Evolutionary conservation across 2,888 invertebrate species (phyloP), one percentile per base, ranked within the genome.

Genomic region (Trachelus tabidus): DNA sequence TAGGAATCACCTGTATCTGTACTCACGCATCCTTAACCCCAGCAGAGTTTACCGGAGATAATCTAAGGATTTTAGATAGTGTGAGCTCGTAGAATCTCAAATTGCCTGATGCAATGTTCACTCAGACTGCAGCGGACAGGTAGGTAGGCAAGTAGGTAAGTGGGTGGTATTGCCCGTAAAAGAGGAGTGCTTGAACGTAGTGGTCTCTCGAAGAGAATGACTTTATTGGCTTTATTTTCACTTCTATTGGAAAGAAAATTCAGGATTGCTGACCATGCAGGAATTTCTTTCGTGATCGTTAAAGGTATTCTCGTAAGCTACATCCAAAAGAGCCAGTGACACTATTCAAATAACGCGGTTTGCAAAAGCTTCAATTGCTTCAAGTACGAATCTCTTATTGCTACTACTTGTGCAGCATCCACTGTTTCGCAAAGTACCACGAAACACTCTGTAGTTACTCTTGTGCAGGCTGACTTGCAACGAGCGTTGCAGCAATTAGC

Each of bases 401-500:
- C 56, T 23, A 56, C 56, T 56, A 9, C 23, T 23, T 9, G 56
- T 9, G 56, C 56, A 23, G 56, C 56, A 56, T 56, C 56, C 56
- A 56, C 56, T 56, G 23, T 9, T 23, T 56, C 23, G 56, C 23
- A 23, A 23, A 56, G 56, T 23, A 56, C 56, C 56, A 56, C 56
- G 56, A 56, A 23, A 56, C 56, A 56, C 56, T 56, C 56, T 56
- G 56, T 56, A 56, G 40, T 40, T 15, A 40, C 40, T 40, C 40
- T 40, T 40, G 40, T 40, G 40, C 15, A 23, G 56, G 56, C 56
- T 23, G 56, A 56, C 56, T 56, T 56, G 9, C 56, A 56, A 56
- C 71, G 71, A 34, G 71, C 71, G 74, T 30, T 74, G 11, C 74
- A 35, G 74, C 74, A 74, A 74, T 74, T 74, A 74, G 74, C 74